Evolutionary conservation across 2,113 vertebrate species (phyloP).

Genomic region (Odobenus rosmarus): DNA sequence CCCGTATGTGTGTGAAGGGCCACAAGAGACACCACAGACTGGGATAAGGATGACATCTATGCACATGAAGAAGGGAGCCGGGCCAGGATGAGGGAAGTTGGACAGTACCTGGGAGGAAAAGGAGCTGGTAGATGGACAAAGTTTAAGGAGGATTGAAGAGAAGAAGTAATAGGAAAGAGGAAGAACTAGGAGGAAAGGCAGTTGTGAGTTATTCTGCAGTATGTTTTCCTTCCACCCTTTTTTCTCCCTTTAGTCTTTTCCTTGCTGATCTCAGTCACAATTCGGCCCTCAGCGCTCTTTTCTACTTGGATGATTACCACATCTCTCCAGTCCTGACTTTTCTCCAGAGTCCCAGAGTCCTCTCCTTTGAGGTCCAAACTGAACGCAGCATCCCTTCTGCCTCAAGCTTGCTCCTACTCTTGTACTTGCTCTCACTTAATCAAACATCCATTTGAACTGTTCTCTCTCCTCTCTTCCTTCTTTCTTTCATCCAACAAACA

Average conservation of each 20-base stretch:
- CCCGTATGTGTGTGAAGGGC: too few species aligned
- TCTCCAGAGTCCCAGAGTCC: background rate
- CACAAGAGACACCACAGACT: background rate
- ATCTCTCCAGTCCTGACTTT: background rate
- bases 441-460: background rate
- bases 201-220: background rate
- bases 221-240: background rate
- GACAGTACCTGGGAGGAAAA: background rate
- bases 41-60: background rate
- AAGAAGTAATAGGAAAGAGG: background rate
- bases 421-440: background rate
- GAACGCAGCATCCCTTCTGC: background rate
- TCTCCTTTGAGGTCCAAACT: background rate
- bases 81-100: background rate
- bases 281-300: background rate
- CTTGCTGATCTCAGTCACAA: background rate
- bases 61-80: background rate
- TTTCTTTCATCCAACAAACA: background rate
- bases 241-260: background rate
- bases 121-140: background rate
- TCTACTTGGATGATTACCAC: background rate
- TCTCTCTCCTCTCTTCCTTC: background rate
- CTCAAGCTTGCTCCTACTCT: background rate
- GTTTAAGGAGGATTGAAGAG: background rate
- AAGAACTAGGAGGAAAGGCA: background rate